Base-by-base conservation (phyloP, 1,140 invertebrate genomes). In the Brachionus manjavacas region DNA sequence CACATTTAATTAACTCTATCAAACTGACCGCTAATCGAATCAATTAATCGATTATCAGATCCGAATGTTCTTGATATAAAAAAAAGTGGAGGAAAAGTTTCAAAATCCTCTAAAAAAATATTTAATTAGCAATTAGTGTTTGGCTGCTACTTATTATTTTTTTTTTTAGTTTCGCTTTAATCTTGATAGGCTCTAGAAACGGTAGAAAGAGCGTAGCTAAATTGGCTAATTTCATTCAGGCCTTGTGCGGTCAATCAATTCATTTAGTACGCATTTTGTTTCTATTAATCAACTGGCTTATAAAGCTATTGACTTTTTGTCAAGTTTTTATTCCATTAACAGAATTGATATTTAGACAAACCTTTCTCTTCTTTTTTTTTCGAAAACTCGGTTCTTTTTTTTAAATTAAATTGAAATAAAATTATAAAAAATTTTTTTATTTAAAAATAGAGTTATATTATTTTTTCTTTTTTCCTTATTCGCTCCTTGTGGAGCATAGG, bases 51-150 rank as follows among this genome's bases (percentile, higher is more conserved):
- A 31, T 72, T 72, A 72, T 72, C 68, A 72, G 68, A 72, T 72
- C 68, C 68, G 68, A 52, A 52, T 52, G 46, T 16, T 52, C 14
- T 52, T 52, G 16, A 14, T 52, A 52, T 52, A 52, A 52, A 52
- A 52, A 52, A 52, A 49, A n/a, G 46, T 16, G 3, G 14, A 25
- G 52, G n/a, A n/a, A 60, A 60, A 60, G 52, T 60, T 23, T 60
- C 52, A 68, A 68, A 68, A 68, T 68, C 66, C 9, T 68, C 31
- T 68, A 68, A 68, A 68, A 68, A 68, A 68, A 68, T 68, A 68
- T 68, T 68, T 68, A 68, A 68, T 68, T 68, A 68, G n/a, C 66
- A 68, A 68, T 68, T 68, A 68, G 66, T 68, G 25, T 31, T 68
- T 31, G 66, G n/a, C 25, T 68, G 66, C 25, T 68, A 68, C 66